Conservation (phyloP, 2,113 vertebrate genomes). For the Corythornis madagascariensis region DNA sequence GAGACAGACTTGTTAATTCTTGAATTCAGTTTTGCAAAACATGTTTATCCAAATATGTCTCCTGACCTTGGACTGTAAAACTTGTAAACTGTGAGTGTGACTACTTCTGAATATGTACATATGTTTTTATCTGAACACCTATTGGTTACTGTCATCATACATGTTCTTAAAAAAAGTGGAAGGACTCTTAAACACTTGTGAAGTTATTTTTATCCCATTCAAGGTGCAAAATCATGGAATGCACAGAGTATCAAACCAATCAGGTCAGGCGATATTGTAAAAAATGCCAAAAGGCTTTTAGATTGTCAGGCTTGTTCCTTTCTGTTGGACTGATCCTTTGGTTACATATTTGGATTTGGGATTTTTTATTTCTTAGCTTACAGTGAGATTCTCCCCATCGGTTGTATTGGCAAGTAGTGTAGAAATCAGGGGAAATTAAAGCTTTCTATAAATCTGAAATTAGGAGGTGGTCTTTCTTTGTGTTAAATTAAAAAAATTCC, state of each 20-base stretch:
- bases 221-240: background rate
- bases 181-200: background rate
- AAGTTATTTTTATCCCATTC: background rate
- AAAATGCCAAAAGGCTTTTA: background rate
- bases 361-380: background rate
- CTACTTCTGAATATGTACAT: background rate
- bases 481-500: background rate
- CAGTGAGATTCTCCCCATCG: background rate
- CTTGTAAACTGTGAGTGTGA: background rate
- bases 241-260: background rate
- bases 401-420: background rate
- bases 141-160: background rate
- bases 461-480: background rate
- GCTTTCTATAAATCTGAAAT: background rate
- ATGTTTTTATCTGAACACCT: background rate
- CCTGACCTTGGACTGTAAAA: background rate
- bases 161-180: background rate
- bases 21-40: background rate
- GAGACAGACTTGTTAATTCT: background rate
- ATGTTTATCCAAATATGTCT: background rate
- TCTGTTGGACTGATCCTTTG: background rate
- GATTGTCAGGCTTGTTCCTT: background rate
- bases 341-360: background rate
- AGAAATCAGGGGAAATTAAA: background rate
- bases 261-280: background rate